phyloP scores from a whole-genome alignment of 2,797 vertebrate genomes.

The Austrolebias charrua region DNA sequence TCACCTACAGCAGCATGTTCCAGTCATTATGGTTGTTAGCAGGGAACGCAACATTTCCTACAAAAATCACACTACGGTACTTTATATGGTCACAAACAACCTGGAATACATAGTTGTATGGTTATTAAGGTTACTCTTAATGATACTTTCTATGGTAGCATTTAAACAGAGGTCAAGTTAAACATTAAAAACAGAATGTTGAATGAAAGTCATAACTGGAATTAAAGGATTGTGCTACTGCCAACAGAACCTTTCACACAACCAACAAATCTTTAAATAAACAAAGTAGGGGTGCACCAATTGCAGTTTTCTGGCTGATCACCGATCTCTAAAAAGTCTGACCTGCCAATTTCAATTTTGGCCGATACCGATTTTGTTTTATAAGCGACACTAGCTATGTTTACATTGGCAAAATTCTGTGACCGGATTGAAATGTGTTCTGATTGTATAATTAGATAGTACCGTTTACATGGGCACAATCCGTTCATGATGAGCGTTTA shows the following conservation, averaged over 20 bases:
- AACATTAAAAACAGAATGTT: not conserved
- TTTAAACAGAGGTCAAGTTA: not conserved
- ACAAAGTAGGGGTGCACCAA: too few relatives aligned
- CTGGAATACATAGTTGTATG: constrained; percentile 16
- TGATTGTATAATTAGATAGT: too few relatives aligned
- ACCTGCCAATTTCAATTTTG: too few relatives aligned
- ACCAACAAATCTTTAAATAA: too few relatives aligned
- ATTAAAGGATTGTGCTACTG: not conserved
- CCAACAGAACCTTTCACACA: not conserved
- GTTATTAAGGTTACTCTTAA: constrained; percentile 13
- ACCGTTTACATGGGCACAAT: too few relatives aligned
- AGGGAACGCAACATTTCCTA: constrained; percentile 58
- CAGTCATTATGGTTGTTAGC: constrained; percentile 40
- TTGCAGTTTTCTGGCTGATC: too few relatives aligned
- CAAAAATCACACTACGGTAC: constrained; percentile 20
- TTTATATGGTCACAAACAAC: constrained; percentile 20
- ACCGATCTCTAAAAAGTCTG: too few relatives aligned
- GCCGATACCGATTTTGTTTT: too few relatives aligned
- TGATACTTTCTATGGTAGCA: not conserved
- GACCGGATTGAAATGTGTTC: too few relatives aligned
- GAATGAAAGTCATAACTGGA: not conserved
- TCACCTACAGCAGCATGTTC: constrained; percentile 52
- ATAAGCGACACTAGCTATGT: too few relatives aligned
- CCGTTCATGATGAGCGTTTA: too few relatives aligned
- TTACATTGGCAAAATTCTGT: too few relatives aligned